Evolutionary conservation across 2,113 vertebrate species (phyloP).

Genomic region (Fregata magnificens): DNA sequence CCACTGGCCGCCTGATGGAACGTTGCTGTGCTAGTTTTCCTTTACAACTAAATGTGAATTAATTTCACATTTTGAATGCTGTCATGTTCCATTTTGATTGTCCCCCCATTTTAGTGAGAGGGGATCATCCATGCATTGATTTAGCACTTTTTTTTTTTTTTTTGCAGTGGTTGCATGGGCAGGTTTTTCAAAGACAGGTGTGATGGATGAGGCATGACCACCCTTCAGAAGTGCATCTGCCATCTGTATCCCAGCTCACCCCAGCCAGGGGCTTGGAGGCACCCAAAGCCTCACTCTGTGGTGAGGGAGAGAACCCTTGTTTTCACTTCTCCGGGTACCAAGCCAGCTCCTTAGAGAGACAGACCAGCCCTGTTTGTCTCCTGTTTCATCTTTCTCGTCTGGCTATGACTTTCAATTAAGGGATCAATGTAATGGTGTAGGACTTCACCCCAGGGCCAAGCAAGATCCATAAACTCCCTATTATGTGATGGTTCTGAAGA

Average conservation of each 20-base stretch:
- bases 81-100: background rate
- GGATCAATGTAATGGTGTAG: background rate
- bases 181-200: background rate
- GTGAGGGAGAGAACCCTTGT: background rate
- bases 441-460: background rate
- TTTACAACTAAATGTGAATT: background rate
- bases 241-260: background rate
- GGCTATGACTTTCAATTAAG: background rate
- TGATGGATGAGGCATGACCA: background rate
- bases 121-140: background rate
- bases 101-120: background rate
- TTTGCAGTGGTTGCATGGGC: background rate
- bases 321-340: background rate
- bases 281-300: accelerated
- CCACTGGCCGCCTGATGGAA: background rate
- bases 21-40: background rate
- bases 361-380: background rate
- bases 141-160: background rate
- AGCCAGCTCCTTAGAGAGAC: background rate
- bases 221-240: background rate
- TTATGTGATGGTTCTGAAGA: background rate
- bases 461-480: background rate
- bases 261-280: background rate
- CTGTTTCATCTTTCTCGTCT: background rate
- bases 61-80: background rate